A percentile compares a stretch with the other conserved stretches of the same genome.
phyloP scores from a whole-genome alignment of 2,888 invertebrate genomes.

The Cataglyphis cursor region DNA sequence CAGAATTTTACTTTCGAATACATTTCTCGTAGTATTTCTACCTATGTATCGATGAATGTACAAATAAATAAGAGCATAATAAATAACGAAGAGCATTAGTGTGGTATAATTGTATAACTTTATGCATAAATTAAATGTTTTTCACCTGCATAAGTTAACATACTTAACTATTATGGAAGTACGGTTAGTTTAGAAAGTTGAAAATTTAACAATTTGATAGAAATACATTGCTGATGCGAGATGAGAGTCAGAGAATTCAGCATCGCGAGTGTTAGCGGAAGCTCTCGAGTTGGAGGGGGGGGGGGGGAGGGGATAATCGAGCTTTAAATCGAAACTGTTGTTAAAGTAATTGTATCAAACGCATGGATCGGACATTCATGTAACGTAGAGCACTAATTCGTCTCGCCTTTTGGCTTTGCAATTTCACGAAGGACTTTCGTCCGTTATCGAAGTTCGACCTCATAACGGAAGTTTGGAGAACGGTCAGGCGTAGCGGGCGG shows the following conservation, averaged over 20 bases:
- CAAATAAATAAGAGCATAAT: not conserved
- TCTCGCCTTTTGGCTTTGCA: constrained; percentile 51
- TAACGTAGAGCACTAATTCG: constrained; percentile 22
- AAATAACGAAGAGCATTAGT: constrained; percentile 5
- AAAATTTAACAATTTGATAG: constrained; percentile 22
- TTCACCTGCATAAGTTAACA: constrained; percentile 1
- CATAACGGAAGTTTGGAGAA: constrained; percentile 63
- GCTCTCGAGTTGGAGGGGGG: not conserved
- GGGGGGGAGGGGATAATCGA: not conserved
- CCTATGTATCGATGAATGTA: not conserved
- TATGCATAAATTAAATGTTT: constrained; percentile 4
- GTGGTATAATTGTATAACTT: constrained; percentile 8
- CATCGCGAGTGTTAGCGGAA: not conserved
- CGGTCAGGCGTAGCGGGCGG: constrained; percentile 45
- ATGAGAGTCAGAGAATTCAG: constrained; percentile 13
- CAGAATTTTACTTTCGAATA: not conserved
- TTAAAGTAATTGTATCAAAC: constrained; percentile 19
- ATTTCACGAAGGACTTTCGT: constrained; percentile 41
- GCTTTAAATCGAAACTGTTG: constrained; percentile 24
- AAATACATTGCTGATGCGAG: constrained; percentile 10
- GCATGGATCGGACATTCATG: constrained; percentile 17
- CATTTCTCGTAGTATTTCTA: not conserved
- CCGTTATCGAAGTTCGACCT: constrained; percentile 41
- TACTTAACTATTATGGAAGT: constrained; percentile 25
- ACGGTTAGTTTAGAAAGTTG: constrained; percentile 33